Conservation (phyloP, 2,888 invertebrate species). For the Leucozona laternaria region DNA sequence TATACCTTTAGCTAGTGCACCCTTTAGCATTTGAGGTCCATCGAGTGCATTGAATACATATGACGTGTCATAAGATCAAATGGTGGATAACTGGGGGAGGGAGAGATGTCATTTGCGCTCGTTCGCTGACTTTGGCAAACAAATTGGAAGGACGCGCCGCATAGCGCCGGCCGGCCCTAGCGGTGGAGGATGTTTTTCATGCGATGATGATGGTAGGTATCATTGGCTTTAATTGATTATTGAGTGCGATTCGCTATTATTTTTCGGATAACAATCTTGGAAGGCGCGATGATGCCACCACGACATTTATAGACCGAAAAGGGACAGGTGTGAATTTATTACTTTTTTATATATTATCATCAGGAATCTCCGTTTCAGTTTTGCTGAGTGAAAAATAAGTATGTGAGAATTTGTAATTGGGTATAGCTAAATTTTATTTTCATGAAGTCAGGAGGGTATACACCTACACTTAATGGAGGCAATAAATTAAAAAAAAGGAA, state of each 20-base stretch:
- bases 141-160: not conserved
- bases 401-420: not conserved
- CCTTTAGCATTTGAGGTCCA: constrained; percentile 63
- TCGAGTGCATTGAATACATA: constrained; percentile 70
- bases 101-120: constrained; percentile 46
- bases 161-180: no score
- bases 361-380: not conserved
- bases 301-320: not conserved
- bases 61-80: constrained; percentile 73
- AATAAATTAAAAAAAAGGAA: not conserved
- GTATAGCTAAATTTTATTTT: not conserved
- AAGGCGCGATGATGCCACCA: not conserved
- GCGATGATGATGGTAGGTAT: constrained; percentile 54
- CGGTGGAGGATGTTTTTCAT: constrained; percentile 31
- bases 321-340: constrained; percentile 8
- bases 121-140: constrained; percentile 47
- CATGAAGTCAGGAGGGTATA: not conserved
- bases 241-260: constrained; percentile 50
- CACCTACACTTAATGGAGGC: not conserved
- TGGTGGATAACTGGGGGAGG: constrained; percentile 66
- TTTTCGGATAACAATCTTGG: constrained; percentile 37
- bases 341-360: not conserved
- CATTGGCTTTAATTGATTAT: constrained; percentile 59
- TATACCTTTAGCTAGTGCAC: constrained; percentile 27
- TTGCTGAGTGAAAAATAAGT: not conserved